Conservation (phyloP, 2,888 invertebrate species). For the Lycaena phlaeas region DNA sequence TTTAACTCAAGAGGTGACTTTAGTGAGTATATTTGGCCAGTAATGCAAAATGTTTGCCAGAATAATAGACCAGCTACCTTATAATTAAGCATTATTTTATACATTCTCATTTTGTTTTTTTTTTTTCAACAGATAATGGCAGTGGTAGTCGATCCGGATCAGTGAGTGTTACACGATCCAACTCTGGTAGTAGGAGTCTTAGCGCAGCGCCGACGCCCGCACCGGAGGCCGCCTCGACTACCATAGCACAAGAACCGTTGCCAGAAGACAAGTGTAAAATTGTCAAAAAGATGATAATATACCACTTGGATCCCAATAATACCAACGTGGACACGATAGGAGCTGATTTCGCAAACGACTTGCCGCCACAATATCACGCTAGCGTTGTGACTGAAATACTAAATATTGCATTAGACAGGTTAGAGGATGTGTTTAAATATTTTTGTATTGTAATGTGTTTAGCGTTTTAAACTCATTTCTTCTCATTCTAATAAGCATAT, state of each 20-base stretch:
- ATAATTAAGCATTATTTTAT: no score
- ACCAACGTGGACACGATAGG: slow-evolving; percentile 42
- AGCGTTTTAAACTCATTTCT: no score
- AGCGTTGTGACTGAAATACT: slow-evolving; percentile 48
- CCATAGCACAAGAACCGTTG: slow-evolving; percentile 40
- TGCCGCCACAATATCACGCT: slow-evolving; percentile 44
- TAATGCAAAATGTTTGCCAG: slow-evolving; percentile 6
- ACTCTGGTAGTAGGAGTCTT: slow-evolving; percentile 38
- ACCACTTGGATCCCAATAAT: slow-evolving; percentile 41
- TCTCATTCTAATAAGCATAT: no score
- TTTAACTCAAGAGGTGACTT: slow-evolving; percentile 57
- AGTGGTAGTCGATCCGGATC: slow-evolving; percentile 45
- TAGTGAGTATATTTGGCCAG: slow-evolving; percentile 34
- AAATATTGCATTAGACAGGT: slow-evolving; percentile 53
- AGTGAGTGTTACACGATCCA: slow-evolving; percentile 38
- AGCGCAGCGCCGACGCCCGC: slow-evolving; percentile 27
- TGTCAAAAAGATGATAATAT: slow-evolving; percentile 42
- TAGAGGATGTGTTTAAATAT: no score
- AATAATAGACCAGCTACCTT: no score
- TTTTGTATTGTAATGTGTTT: no score
- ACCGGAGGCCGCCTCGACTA: slow-evolving; percentile 14
- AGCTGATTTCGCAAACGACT: slow-evolving; percentile 39
- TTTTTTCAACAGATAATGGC: slow-evolving; percentile 24
- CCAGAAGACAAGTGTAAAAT: slow-evolving; percentile 42
- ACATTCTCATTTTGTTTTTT: no score